phyloP scores from a whole-genome alignment of 1,140 invertebrate species.

The Drosophila eugracilis region DNA sequence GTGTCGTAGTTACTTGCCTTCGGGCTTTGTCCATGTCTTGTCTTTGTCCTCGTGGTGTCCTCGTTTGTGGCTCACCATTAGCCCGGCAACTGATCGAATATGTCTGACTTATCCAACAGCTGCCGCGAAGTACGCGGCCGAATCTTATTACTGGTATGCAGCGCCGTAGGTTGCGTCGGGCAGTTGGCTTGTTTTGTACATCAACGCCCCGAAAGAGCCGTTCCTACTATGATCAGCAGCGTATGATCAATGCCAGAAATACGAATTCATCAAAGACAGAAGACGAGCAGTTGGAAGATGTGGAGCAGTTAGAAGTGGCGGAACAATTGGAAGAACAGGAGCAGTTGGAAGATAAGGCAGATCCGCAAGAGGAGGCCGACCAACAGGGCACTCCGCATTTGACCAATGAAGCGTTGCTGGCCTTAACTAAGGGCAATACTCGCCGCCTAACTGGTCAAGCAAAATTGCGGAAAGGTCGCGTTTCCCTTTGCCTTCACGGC shows the following conservation, averaged over 20 bases:
- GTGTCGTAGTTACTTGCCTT: neutral
- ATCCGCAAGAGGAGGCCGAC: neutral
- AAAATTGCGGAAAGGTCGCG: constrained; percentile 2
- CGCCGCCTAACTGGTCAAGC: neutral
- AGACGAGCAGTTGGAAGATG: neutral
- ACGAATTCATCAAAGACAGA: neutral
- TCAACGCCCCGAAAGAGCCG: constrained; percentile 73
- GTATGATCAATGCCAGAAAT: constrained; percentile 29
- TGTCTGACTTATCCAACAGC: constrained; percentile 29
- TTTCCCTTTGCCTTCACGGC: constrained; percentile 38
- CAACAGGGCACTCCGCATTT: constrained; percentile 48
- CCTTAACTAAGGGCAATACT: neutral
- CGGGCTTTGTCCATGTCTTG: constrained; percentile 1
- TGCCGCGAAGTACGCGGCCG: constrained; percentile 34
- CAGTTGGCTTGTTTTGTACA: constrained; percentile 44
- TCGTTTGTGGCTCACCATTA: constrained; percentile 11
- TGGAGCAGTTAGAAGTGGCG: neutral
- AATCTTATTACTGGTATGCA: constrained; percentile 38
- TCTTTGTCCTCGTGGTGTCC: constrained; percentile 1
- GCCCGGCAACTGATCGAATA: constrained; percentile 1
- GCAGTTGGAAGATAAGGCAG: neutral
- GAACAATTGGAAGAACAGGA: neutral
- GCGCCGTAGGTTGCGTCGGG: constrained; percentile 41
- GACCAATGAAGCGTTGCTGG: constrained; percentile 7
- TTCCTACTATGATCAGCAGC: constrained; percentile 62